A percentile compares a stretch with the other conserved stretches of the same genome.
phyloP scores from a whole-genome alignment of 2,113 vertebrate genomes.

The Ciconia stormi region DNA sequence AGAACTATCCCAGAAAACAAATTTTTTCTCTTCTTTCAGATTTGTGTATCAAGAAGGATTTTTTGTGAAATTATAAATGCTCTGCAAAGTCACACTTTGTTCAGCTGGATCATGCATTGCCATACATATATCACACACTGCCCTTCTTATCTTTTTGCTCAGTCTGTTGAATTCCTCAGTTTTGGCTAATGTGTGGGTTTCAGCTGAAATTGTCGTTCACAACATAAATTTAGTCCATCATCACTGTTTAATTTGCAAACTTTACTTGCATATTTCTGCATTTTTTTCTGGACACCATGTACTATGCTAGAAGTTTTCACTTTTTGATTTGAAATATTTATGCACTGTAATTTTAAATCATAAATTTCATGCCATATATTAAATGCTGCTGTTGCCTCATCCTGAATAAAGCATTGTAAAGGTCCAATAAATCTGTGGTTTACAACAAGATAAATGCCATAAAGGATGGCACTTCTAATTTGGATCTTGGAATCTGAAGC shows the following conservation, averaged over 20 bases:
- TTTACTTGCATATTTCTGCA: background rate
- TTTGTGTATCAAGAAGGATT: background rate
- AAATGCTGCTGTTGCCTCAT: background rate
- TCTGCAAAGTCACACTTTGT: background rate
- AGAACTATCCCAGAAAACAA: background rate
- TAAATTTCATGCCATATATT: background rate
- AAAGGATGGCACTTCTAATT: background rate
- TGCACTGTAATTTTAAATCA: background rate
- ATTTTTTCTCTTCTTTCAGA: background rate
- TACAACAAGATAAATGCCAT: background rate
- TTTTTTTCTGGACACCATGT: background rate
- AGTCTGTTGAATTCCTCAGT: background rate
- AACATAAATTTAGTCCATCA: background rate
- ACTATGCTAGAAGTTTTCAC: background rate
- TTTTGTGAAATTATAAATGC: background rate
- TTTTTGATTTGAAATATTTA: conserved; percentile 5
- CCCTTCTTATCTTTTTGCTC: background rate
- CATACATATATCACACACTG: background rate
- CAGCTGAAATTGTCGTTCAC: background rate
- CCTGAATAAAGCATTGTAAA: background rate
- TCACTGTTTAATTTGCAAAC: background rate
- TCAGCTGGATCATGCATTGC: background rate
- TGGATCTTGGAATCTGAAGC: background rate
- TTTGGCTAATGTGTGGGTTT: background rate
- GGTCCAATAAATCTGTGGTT: background rate